Base-by-base conservation (phyloP, 30 jellyfish, hydroid and myxozoan species). In the Chrysaora quinquecirrha region DNA sequence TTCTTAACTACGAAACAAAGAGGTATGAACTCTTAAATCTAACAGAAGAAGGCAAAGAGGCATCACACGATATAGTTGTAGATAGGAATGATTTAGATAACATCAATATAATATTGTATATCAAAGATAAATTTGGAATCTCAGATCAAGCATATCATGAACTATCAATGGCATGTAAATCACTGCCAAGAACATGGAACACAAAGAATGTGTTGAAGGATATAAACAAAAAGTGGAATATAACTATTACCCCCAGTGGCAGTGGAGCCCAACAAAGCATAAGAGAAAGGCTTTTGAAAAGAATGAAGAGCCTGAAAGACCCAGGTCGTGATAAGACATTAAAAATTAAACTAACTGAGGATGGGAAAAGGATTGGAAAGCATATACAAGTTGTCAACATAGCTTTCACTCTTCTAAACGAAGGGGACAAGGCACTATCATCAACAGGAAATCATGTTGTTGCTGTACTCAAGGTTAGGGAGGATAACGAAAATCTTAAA, bases 291-390 rank as follows among this genome's bases (percentile, higher is more conserved):
- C 34, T 49, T 52, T 29, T 56, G 14, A 23, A 23, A 58, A 18
- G 64, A n/a, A n/a, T 23, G 49, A 25, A 23, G 0, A 2, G 22
- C 60, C 79, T 6, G 60, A 25, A 2, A 32, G 18, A 67, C 21
- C 58, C 16, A 29, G 32, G 54, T 1, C 30, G 22, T 19, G 0
- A 30, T 58, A 22, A 50, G 19, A 0, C 0, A 24, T 1, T 10
- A 30, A n/a, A n/a, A 29, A 23, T 25, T 1, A 75, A 60, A 47
- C 11, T 78, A 10, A 58, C 69, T n/a, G 73, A 68, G 19, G 89
- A 78, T 78, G 82, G 89, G 33, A 78, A 83, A 27, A 78, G 43
- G 10, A 62, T 78, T 61, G 89, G 89, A 0, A 14, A n/a, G n/a
- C n/a, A n/a, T n/a, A n/a, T n/a, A n/a, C n/a, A n/a, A n/a, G n/a